A percentile compares a stretch with the other conserved stretches of the same genome.
Conservation (phyloP, 92 coral and sea anemone species). For the Phenganax subtilis region DNA sequence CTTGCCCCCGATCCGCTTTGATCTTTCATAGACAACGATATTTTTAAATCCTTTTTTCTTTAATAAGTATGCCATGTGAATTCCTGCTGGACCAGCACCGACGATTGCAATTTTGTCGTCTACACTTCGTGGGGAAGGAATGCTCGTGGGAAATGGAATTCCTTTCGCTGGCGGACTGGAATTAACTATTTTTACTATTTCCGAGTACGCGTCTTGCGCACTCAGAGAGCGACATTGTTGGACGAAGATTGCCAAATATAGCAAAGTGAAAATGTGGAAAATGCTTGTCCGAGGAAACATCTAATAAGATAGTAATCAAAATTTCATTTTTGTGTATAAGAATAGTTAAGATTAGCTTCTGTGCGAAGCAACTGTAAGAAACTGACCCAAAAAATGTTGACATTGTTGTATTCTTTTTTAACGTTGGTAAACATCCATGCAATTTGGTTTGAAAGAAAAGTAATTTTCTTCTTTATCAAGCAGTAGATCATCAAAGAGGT, state of each 20-base stretch:
- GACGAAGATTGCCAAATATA: neutral
- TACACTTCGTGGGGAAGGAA: constrained; percentile 27
- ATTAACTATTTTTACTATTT: constrained; percentile 15
- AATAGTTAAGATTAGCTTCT: no score
- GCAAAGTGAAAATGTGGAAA: neutral
- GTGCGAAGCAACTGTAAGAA: no score
- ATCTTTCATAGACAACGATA: constrained; percentile 43
- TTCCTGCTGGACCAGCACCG: constrained; percentile 54
- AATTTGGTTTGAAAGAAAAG: no score
- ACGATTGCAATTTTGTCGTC: constrained; percentile 40
- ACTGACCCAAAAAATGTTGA: no score
- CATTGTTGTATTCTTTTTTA: no score
- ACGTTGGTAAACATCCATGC: no score
- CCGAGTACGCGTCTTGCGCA: neutral
- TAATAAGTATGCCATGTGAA: constrained; percentile 48
- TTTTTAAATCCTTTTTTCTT: constrained; percentile 52
- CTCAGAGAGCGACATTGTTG: neutral
- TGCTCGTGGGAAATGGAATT: constrained; percentile 6
- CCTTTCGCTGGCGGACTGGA: constrained; percentile 25
- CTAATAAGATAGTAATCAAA: neutral
- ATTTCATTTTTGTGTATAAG: neutral
- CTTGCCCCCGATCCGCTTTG: constrained; percentile 44
- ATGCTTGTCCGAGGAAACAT: constrained; percentile 14
- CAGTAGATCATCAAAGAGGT: no score
- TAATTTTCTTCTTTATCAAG: no score